A percentile compares a stretch with the other conserved stretches of the same genome.
Evolutionary conservation across 2,797 vertebrate genomes (phyloP).

Genomic region (Trachops cirrhosus): DNA sequence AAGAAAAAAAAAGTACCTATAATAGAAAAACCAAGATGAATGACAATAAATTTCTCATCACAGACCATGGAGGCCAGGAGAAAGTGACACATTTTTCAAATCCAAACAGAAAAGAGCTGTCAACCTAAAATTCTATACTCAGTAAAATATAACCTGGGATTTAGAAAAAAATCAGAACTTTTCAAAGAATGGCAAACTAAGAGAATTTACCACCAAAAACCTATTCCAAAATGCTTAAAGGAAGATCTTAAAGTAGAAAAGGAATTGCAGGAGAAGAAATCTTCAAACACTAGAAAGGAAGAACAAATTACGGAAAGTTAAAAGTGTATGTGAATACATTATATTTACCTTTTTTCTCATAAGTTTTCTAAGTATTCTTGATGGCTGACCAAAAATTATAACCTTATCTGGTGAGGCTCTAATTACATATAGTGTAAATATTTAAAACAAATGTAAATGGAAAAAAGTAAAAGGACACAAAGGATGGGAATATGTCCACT

Average conservation of each 20-base stretch:
- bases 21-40: neutral
- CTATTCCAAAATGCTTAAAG: neutral
- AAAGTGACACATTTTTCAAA: neutral
- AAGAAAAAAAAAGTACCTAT: neutral
- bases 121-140: neutral
- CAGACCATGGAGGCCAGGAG: neutral
- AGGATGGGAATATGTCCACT: neutral
- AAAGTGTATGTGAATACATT: neutral
- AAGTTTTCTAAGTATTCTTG: neutral
- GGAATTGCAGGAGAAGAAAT: neutral
- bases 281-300: neutral
- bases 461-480: neutral
- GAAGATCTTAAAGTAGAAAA: neutral
- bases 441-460: neutral
- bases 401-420: neutral
- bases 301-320: neutral
- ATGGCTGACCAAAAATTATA: neutral
- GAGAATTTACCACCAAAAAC: neutral
- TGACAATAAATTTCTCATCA: neutral
- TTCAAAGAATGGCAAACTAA: neutral
- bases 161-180: neutral
- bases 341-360: neutral
- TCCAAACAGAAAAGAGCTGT: neutral
- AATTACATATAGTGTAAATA: neutral
- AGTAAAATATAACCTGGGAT: neutral